phyloP scores from a whole-genome alignment of 2,888 invertebrate genomes.

The Diarsia mendica region DNA sequence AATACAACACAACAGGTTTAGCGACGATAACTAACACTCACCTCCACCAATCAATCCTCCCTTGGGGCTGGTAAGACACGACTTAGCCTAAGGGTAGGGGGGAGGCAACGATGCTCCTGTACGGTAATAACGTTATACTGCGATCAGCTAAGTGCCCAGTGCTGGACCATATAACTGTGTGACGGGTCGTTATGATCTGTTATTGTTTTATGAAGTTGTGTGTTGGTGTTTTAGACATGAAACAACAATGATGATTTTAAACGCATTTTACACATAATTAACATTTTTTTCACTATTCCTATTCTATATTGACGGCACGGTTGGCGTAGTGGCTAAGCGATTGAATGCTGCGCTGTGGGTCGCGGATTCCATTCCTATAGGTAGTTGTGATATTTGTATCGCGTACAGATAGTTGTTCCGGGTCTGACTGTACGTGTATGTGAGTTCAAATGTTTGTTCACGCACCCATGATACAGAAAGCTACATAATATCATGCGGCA shows the following conservation, averaged over 20 bases:
- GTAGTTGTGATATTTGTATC: too few relatives aligned
- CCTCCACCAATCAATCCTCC: conserved; percentile 18
- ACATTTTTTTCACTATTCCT: too few relatives aligned
- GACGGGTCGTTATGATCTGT: conserved; percentile 9
- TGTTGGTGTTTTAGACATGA: not conserved
- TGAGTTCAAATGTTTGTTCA: too few relatives aligned
- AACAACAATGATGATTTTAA: too few relatives aligned
- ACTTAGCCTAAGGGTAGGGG: not conserved
- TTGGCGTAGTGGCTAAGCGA: too few relatives aligned
- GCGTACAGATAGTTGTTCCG: too few relatives aligned
- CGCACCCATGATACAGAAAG: too few relatives aligned
- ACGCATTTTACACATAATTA: not conserved
- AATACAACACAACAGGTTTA: not conserved
- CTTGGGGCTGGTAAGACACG: conserved; percentile 9
- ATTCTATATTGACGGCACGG: too few relatives aligned
- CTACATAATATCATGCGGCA: too few relatives aligned
- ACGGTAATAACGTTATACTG: conserved; percentile 44
- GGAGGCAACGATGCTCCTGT: conserved; percentile 21
- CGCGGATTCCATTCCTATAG: too few relatives aligned
- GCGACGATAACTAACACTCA: conserved; percentile 8
- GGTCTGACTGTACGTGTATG: too few relatives aligned
- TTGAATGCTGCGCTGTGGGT: too few relatives aligned
- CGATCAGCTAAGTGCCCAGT: conserved; percentile 18
- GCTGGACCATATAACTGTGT: conserved; percentile 1
- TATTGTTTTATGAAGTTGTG: not conserved